Conservation (phyloP, 2,888 invertebrate genomes). For the Hartigia nigra region DNA sequence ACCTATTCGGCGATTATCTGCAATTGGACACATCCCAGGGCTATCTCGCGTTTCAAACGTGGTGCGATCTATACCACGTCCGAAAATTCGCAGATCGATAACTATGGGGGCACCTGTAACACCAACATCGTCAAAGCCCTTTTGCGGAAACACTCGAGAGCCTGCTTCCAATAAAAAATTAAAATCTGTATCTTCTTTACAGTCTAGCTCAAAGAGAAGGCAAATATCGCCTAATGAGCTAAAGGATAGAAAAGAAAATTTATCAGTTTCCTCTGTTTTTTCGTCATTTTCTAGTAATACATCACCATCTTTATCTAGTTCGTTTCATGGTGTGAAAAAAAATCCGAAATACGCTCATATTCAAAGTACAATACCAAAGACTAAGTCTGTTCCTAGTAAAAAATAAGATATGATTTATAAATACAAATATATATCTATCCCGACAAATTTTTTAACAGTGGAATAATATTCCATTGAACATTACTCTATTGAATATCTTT, state of each 20-base stretch:
- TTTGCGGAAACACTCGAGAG: not conserved
- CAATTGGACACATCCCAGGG: constrained; percentile 23
- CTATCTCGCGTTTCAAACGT: constrained; percentile 21
- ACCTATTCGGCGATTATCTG: constrained; percentile 34
- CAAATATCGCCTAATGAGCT: not conserved
- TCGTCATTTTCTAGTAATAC: not conserved
- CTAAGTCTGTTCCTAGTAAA: not conserved
- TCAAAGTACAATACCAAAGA: not conserved
- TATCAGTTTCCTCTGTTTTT: not conserved
- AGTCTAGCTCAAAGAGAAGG: not conserved
- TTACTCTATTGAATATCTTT: not conserved
- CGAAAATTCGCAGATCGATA: not conserved
- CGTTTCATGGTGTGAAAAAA: not conserved
- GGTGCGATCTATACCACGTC: constrained; percentile 18
- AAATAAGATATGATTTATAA: not conserved
- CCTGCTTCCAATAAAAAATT: not conserved
- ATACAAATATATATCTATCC: too few species aligned
- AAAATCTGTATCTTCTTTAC: not conserved
- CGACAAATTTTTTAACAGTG: too few species aligned
- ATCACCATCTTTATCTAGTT: not conserved
- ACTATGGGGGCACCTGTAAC: not conserved
- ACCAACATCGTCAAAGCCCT: not conserved
- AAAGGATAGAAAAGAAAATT: not conserved
- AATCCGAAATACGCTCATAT: not conserved
- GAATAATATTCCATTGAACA: too few species aligned